Evolutionary conservation across 2,797 vertebrate genomes (phyloP).

Genomic region (Enteromius unitaeniatus): DNA sequence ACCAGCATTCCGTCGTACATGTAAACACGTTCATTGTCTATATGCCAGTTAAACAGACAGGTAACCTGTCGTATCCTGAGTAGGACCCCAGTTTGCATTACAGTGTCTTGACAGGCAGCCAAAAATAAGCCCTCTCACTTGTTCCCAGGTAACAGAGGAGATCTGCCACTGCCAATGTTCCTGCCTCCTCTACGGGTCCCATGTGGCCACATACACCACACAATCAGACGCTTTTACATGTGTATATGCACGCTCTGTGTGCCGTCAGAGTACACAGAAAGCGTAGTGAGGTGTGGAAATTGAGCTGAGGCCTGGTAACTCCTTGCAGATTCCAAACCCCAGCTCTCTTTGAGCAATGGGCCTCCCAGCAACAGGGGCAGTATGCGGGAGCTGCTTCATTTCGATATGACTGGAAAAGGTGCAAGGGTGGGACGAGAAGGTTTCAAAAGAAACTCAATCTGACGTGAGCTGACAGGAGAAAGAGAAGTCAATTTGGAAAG

Average conservation of each 20-base stretch:
- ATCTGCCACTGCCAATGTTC: background rate
- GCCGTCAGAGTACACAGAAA: background rate
- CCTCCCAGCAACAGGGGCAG: constrained; percentile 35
- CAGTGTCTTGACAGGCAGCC: constrained; percentile 31
- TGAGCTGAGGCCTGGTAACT: constrained; percentile 6
- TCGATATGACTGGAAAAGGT: background rate
- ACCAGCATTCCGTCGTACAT: background rate
- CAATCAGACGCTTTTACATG: background rate
- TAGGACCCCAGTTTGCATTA: constrained; percentile 32
- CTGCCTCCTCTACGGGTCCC: constrained; percentile 12
- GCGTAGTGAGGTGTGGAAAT: background rate
- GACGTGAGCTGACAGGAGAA: constrained; percentile 40
- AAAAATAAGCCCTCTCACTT: constrained; percentile 26
- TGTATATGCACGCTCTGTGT: background rate
- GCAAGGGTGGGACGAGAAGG: constrained; percentile 6
- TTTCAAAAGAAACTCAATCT: constrained; percentile 14
- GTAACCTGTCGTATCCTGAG: constrained; percentile 17
- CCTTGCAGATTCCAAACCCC: background rate
- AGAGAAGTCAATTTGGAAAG: constrained; percentile 32
- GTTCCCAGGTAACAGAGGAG: constrained; percentile 27
- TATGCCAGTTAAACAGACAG: constrained; percentile 50
- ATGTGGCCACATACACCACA: background rate
- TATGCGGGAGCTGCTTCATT: constrained; percentile 1
- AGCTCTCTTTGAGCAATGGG: constrained; percentile 1
- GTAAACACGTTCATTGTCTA: constrained; percentile 35